Evolutionary conservation across 1,140 invertebrate species (phyloP).

Genomic region (Ruditapes philippinarum): DNA sequence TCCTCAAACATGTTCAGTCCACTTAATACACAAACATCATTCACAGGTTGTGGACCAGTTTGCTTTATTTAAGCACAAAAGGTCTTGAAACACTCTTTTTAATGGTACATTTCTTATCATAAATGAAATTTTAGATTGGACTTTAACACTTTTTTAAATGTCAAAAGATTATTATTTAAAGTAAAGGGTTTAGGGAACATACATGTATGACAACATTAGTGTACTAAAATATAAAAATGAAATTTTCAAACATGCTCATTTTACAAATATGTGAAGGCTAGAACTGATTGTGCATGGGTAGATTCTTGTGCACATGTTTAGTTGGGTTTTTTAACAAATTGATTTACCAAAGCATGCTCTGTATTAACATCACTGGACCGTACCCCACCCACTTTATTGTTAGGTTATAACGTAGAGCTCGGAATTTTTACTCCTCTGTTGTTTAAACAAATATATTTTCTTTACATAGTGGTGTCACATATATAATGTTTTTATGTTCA

Average conservation of each 20-base stretch:
- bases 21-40: too few relatives aligned
- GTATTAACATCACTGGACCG: neutral
- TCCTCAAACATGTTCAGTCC: neutral
- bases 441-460: too few relatives aligned
- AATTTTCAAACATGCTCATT: neutral
- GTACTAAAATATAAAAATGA: too few relatives aligned
- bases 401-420: neutral
- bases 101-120: too few relatives aligned
- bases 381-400: conserved; percentile 8
- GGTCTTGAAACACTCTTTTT: too few relatives aligned
- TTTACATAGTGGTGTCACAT: neutral
- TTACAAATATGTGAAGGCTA: neutral
- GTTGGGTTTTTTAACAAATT: neutral
- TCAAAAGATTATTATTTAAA: too few relatives aligned
- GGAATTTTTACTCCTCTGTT: neutral
- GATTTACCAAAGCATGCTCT: neutral
- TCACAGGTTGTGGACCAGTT: too few relatives aligned
- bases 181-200: too few relatives aligned
- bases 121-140: too few relatives aligned
- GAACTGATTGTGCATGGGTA: conserved; percentile 16
- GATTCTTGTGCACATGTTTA: conserved; percentile 18
- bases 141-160: too few relatives aligned
- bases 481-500: neutral
- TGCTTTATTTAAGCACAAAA: too few relatives aligned
- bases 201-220: too few relatives aligned